Evolutionary conservation across 1,140 invertebrate species (phyloP).

Genomic region (Drusus annulatus): DNA sequence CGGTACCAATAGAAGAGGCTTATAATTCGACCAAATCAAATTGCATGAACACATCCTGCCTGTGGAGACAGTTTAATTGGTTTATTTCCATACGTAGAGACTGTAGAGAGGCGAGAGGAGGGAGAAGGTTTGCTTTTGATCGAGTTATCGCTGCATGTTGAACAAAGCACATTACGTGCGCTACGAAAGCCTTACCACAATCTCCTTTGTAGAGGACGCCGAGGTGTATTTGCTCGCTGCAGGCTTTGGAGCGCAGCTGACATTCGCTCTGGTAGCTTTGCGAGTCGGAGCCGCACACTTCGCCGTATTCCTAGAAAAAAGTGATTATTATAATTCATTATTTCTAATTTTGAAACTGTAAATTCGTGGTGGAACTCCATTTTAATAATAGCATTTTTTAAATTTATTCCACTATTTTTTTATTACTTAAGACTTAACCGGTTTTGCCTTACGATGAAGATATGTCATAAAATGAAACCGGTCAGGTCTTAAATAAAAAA

Average conservation of each 20-base stretch:
- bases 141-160: slow-evolving; percentile 38
- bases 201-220: slow-evolving; percentile 83
- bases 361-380: too few species aligned
- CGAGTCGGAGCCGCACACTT: slow-evolving; percentile 90
- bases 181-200: slow-evolving; percentile 80
- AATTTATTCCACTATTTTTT: too few species aligned
- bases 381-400: too few species aligned
- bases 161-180: slow-evolving; percentile 22
- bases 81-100: neutral
- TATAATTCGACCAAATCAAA: too few species aligned
- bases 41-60: too few species aligned
- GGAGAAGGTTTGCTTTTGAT: slow-evolving; percentile 2
- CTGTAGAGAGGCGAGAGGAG: neutral
- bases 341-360: too few species aligned
- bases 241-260: slow-evolving; percentile 88
- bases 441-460: too few species aligned
- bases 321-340: too few species aligned
- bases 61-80: neutral
- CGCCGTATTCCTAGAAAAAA: slow-evolving; percentile 55
- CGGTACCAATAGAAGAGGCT: too few species aligned
- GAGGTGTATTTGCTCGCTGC: slow-evolving; percentile 74
- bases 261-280: slow-evolving; percentile 90
- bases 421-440: too few species aligned
- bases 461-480: too few species aligned
- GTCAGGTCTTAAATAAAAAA: too few species aligned